Conservation (phyloP, 1,140 invertebrate species). For the Protaetia brevitarsis region DNA sequence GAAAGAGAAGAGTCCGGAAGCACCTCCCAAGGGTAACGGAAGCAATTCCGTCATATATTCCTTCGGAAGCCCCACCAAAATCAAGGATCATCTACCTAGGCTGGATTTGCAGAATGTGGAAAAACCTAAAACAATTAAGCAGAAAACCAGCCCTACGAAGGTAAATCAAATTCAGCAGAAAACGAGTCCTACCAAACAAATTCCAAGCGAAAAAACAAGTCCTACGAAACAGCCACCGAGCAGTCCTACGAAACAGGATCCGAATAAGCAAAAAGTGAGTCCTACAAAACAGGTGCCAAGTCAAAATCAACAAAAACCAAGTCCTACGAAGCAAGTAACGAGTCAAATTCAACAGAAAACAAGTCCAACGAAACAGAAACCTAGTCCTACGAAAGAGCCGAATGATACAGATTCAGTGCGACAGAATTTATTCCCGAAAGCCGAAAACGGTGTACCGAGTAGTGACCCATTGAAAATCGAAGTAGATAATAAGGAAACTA, state of each 20-base stretch:
- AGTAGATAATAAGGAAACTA: neutral
- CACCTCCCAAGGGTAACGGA: neutral
- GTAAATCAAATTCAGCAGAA: no score
- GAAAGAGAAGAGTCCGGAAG: neutral
- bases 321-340: neutral
- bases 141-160: neutral
- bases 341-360: neutral
- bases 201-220: neutral
- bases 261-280: neutral
- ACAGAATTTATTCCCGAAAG: neutral
- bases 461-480: neutral
- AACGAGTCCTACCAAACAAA: neutral
- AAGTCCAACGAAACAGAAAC: neutral
- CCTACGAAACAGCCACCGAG: neutral
- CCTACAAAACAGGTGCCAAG: neutral
- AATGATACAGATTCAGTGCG: neutral
- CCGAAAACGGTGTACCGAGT: neutral
- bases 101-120: no score
- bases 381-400: neutral
- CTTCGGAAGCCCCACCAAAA: neutral
- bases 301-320: neutral
- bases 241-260: neutral
- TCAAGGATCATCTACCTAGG: slow-evolving; percentile 16
- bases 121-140: neutral
- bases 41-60: slow-evolving; percentile 4